Conservation (phyloP, 37 sponge, comb jelly and placozoan species). For the Eunapius fragilis region DNA sequence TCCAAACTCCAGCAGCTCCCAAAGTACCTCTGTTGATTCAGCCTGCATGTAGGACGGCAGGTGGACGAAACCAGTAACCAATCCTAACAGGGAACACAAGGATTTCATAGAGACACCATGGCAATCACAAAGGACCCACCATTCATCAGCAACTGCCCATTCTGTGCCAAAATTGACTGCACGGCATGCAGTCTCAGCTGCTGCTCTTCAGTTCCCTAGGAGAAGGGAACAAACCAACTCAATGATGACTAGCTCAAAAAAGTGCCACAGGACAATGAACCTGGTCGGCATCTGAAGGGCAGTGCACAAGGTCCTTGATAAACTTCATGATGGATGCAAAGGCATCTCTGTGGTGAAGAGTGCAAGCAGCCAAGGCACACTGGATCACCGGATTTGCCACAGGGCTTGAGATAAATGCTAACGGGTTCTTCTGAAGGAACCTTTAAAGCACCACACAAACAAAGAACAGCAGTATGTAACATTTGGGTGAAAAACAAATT, state of each 20-base stretch:
- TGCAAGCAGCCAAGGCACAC: conserved; percentile 70
- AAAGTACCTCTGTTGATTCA: conserved; percentile 75
- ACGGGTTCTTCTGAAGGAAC: conserved; percentile 74
- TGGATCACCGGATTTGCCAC: conserved; percentile 41
- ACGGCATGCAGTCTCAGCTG: not conserved
- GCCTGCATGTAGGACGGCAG: conserved; percentile 62
- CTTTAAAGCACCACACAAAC: conserved; percentile 39
- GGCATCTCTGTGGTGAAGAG: conserved; percentile 87
- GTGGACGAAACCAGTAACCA: conserved; percentile 52
- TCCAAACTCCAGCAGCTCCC: conserved; percentile 45
- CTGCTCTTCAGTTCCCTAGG: not conserved
- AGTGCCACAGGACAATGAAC: conserved; percentile 49
- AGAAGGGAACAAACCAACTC: conserved; percentile 16
- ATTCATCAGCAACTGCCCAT: conserved; percentile 28
- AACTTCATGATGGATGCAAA: conserved; percentile 79
- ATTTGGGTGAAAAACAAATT: too few relatives aligned
- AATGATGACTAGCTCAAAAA: not conserved
- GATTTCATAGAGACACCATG: not conserved
- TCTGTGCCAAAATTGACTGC: conserved; percentile 4
- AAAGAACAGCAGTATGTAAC: not conserved
- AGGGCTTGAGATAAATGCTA: conserved; percentile 47
- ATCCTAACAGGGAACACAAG: conserved; percentile 27
- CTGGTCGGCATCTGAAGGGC: conserved; percentile 4
- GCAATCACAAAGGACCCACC: not conserved
- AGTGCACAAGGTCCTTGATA: conserved; percentile 69